Base-by-base conservation (phyloP, 2,888 invertebrate genomes). In the Stramonita haemastoma region DNA sequence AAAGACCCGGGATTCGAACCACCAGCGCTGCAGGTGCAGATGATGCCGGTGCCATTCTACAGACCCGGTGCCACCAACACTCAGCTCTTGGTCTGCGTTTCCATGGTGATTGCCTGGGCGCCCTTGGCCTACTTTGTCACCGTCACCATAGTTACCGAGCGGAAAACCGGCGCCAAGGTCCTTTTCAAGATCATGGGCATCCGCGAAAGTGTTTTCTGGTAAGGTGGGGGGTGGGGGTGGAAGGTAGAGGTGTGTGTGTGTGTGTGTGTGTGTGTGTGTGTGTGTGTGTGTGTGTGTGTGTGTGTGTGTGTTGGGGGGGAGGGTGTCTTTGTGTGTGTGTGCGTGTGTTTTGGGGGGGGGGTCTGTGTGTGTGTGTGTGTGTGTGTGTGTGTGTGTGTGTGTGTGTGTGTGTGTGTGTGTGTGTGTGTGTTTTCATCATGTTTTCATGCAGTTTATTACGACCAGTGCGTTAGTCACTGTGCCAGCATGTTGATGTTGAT, bases 61-160 rank as follows among this genome's bases (percentile, higher is more conserved):
- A 85, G 84, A 32, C 89, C 89, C 2, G 70, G 70, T 8, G 77
- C 73, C 56, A 66, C 89, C 26, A 83, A 73, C 56, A 60, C 66
- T n/a, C 89, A 89, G 85, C 46, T 89, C 29, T 36, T 89, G 26
- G 36, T 89, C 26, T 34, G 70, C 77, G 17, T 89, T 32, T 29
- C 32, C 84, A 89, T 89, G 89, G 85, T 89, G 73, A 89, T 89
- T 5, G 84, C 89, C 22, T 17, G 85, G 89, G 89, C 89, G 1
- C 85, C 89, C 26, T 70, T 89, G 73, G 84, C 89, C 85, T 84
- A 89, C 57, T 85, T 60, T 57, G 4, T 89, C 36, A 56, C 89
- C 29, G 56, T 84, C 36, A 85, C 89, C 46, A 29, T 89, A 29
- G 70, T 77, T 26, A 84, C 73, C 22, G 89, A 89, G 56, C 84